Base-by-base conservation (phyloP, 2,888 invertebrate species). In the Slavum lentiscoides region DNA sequence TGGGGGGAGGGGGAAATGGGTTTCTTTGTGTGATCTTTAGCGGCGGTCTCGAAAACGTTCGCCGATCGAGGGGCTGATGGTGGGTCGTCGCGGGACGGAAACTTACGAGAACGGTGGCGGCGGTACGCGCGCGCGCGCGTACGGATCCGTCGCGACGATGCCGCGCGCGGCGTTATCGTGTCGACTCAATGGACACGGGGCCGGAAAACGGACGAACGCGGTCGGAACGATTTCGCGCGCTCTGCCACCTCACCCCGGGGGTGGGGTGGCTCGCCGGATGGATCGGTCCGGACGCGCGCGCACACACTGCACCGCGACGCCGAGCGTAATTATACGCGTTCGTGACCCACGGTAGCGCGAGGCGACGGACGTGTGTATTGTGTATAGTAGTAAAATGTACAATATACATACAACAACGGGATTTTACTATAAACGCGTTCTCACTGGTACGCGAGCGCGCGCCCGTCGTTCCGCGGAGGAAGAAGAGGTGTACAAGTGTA, bases 351-450 rank as follows among this genome's bases (percentile, higher is more conserved):
- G 75, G 37, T n/a, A 5, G n/a, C 30, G 21, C 7, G 43, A 30
- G 30, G 49, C 19, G 61, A 55, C 55, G 30, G 39, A n/a, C 4
- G 30, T 62, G 77, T 70, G 70, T 70, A 70, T 80, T 70, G 70
- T 70, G 80, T 80, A 80, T 58, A 64, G 72, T 80, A 72, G 80
- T 80, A 80, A 80, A 80, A 80, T 66, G 23, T 66, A 30, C 4
- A 30, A 30, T 30, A 80, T 69, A 77, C 55, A 80, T 69, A 77
- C 55, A 58, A 80, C 70, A 72, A 70, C 80, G 80, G 72, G 80
- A 80, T 80, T 30, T 80, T 80, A 80, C 80, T 80, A 80, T 39
- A 64, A 76, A 49, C 49, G 39, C 39, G 66, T 66, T 61, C n/a
- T n/a, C 30, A 39, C 15, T 7, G 19, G 30, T 37, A 30, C 37